Conservation (phyloP, 1,140 invertebrate species). For the Ips typographus region DNA sequence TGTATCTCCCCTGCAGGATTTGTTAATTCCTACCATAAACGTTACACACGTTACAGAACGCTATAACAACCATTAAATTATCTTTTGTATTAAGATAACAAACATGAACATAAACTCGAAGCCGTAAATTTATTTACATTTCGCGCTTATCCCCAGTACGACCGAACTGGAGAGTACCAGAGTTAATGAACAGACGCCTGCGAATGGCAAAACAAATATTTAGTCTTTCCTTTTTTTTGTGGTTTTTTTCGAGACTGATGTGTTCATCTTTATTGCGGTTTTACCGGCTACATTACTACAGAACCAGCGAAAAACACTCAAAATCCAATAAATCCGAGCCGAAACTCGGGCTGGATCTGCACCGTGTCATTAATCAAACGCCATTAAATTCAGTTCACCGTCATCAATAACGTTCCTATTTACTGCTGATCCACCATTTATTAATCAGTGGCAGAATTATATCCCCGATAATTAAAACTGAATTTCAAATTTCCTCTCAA, state of each 20-base stretch:
- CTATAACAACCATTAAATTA: conserved; percentile 24
- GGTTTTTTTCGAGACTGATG: conserved; percentile 3
- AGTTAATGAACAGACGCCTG: conserved; percentile 31
- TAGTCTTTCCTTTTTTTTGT: conserved; percentile 19
- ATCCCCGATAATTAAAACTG: conserved; percentile 34
- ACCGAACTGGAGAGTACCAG: conserved; percentile 14
- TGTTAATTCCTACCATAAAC: conserved; percentile 15
- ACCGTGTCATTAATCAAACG: conserved; percentile 32
- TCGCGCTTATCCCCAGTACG: conserved; percentile 25
- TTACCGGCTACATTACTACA: conserved; percentile 7
- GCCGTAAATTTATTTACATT: conserved; percentile 29
- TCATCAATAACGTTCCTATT: conserved; percentile 35
- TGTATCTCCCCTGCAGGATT: not conserved
- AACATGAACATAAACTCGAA: conserved; percentile 23
- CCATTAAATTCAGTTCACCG: conserved; percentile 32
- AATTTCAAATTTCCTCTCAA: conserved; percentile 23
- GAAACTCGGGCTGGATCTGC: conserved; percentile 6
- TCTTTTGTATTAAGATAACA: conserved; percentile 30
- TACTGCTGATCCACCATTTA: conserved; percentile 34
- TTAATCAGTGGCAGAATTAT: conserved; percentile 30
- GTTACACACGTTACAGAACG: conserved; percentile 21
- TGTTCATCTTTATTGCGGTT: conserved; percentile 16
- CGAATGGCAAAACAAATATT: conserved; percentile 31
- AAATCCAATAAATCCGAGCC: conserved; percentile 28
- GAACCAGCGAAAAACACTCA: conserved; percentile 12